Evolutionary conservation across 2,113 vertebrate genomes (phyloP), one percentile per base, ranked within the genome.

Genomic region (Agapornis roseicollis): DNA sequence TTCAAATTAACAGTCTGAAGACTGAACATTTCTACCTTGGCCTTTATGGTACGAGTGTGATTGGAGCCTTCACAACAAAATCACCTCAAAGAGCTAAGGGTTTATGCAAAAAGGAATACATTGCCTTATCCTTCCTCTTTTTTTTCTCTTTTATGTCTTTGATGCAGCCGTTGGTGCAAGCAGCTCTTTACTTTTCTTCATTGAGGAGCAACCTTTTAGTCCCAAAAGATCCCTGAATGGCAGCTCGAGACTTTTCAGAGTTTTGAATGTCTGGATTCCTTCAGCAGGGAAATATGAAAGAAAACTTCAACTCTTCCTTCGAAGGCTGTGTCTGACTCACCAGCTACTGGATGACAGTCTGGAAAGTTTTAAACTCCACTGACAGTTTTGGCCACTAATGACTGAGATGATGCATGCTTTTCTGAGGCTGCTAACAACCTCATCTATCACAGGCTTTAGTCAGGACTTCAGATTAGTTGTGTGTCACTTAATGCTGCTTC

Each of bases 341-440:
- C 77, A 88, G 55, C 90, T 95, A 83, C 94, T 97, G 94, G 93
- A 94, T 3, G 6, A 79, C 29, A 78, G 22, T n/a, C 61, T 89
- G 94, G 95, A 96, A 97, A 95, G 68, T 95, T 93, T 96, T 88
- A 91, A 86, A 76, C 7, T 68, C 83, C 70, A 25, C 35, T 94
- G 65, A 91, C 49, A 72, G 17, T 72, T 89, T 70, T 74, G 52
- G 39, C 66, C 81, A 64, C 68, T 84, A 88, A 77, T 74, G 85
- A 50, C 23, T 52, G 71, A 78, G 52, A 73, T 49, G 74, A 83
- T 44, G n/a, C 22, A 88, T 5, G 2, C 1, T 87, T 93, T 76
- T 65, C 23, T 80, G 63, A 50, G 23, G 33, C 78, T 80, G 37
- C 28, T 55, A 89, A 74, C 37, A 82, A 22, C 28, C 13, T 89